Evolutionary conservation across 35 echinoderm and acorn worm species (phyloP), one percentile per base, ranked within the genome.

Genomic region (Nesometra sesokonis): DNA sequence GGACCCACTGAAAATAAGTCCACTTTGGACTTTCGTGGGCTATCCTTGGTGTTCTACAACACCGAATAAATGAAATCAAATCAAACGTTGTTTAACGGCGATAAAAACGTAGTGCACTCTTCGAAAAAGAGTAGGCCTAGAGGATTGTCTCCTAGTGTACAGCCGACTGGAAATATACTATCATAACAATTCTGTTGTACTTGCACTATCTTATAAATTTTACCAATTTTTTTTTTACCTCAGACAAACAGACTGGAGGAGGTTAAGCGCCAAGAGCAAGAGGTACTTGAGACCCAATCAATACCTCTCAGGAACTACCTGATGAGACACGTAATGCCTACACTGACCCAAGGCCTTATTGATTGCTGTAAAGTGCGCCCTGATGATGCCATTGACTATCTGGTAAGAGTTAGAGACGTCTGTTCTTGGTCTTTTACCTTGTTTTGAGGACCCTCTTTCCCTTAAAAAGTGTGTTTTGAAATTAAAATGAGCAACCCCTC

Each of bases 271-370:
- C 92, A 99, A 47, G 93, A 99, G 86, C 76, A 91, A 35, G 96
- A 99, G 36, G 81, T 94, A 0, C 81, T 99, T 23, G 96, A 99
- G 78, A 99, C 92, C 57, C 96, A 99, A 82, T 90, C 96, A 3
- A 99, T 99, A 33, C 96, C 92, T 17, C 85, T 99, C 34, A 93
- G 96, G 32, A 99, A 99, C 79, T 99, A 99, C 78, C 85, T 99
- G 47, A 99, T 99, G 96, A 99, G 94, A 81, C 92, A 99, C 84
- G 96, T 99, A 84, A 99, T 97, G 96, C 96, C 92, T 13, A 94
- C 92, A 85, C 82, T 99, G 11, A 99, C 96, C 27, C 96, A 99
- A 76, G 96, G 96, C 27, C 88, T 99, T 11, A 99, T 99, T 77
- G 96, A 99, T 43, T 94, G 96, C 87, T 99, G 96, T 81, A 99